Conservation (phyloP, 1,140 invertebrate genomes). For the Artemia franciscana region DNA sequence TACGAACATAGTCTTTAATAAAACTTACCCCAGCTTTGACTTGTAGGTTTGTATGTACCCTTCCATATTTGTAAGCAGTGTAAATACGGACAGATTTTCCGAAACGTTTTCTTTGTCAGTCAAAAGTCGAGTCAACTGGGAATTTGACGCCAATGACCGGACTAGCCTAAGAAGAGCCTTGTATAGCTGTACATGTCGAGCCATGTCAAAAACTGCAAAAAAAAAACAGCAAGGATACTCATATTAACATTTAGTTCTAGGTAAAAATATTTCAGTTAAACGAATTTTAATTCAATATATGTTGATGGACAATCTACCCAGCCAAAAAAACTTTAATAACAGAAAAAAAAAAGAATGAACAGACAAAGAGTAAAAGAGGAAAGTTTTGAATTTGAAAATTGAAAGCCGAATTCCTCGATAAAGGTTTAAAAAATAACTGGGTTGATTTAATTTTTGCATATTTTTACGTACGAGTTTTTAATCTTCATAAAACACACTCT, state of each 20-base stretch:
- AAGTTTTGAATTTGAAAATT: slow-evolving; percentile 3
- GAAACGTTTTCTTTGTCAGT: slow-evolving; percentile 20
- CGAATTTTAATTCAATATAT: too few species aligned
- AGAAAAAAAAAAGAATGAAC: slow-evolving; percentile 8
- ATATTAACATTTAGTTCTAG: too few species aligned
- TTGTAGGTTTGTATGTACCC: slow-evolving; percentile 74
- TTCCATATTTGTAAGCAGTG: slow-evolving; percentile 60
- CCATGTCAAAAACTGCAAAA: slow-evolving; percentile 60
- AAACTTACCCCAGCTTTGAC: slow-evolving; percentile 44
- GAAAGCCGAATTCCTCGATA: too few species aligned
- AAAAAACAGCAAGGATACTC: too few species aligned
- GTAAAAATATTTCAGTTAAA: too few species aligned
- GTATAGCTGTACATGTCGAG: slow-evolving; percentile 74
- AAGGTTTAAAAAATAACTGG: too few species aligned
- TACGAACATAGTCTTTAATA: not conserved
- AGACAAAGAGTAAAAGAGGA: slow-evolving; percentile 5
- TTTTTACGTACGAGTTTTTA: too few species aligned
- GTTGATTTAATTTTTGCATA: too few species aligned
- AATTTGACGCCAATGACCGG: slow-evolving; percentile 45
- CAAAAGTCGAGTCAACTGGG: slow-evolving; percentile 37
- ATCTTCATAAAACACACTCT: too few species aligned
- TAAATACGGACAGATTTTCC: slow-evolving; percentile 29
- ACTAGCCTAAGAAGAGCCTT: slow-evolving; percentile 54
- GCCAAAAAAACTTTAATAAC: slow-evolving; percentile 10
- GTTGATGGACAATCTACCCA: too few species aligned